Base-by-base conservation (phyloP, 2,113 vertebrate genomes). In the Mesocricetus auratus region DNA sequence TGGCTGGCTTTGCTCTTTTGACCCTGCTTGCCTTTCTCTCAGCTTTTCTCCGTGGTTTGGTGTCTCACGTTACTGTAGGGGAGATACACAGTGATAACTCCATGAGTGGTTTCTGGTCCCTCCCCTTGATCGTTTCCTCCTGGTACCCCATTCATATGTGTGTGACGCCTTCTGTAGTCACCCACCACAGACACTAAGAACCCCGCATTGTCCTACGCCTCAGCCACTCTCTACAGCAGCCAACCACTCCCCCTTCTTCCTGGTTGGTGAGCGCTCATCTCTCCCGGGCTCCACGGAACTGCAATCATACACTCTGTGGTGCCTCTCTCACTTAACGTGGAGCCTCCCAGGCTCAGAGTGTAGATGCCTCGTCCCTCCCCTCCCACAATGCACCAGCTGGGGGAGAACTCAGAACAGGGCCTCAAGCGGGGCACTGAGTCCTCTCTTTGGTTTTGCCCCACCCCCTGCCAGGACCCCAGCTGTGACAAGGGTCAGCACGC, bases 261-360 rank as follows among this genome's bases (percentile, higher is more conserved):
- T 62, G 81, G 71, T 31, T 62, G 22, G 39, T 45, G 73, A 45
- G 56, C 4, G 22, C 24, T 69, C 64, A 12, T 62, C 87, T 22
- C 0, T 6, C 26, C n/a, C 29, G 17, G 15, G n/a, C 5, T 8
- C 10, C 11, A 0, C 8, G 7, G 39, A 12, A 36, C 17, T 7
- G 10, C 15, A 31, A 22, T 66, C 36, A 16, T 24, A 8, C 0
- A 1, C 4, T 2, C 1, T 1, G 7, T 62, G 50, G 36, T 45
- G 6, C 33, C 58, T 2, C 45, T n/a, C 83, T 36, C 4, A 0
- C 64, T 42, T 3, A 50, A 50, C 19, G 4, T 31, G 2, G 7
- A 9, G 39, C 15, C 58, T 53, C 64, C 47, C 0, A 4, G 0
- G 11, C 15, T 24, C 1, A 0, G 7, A 0, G 17, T 31, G 62